These are phyloP conservation scores for Macropus fuliginosus DNA, from an alignment of 2,797 vertebrate species.

Conservation along the genomic window DNA sequence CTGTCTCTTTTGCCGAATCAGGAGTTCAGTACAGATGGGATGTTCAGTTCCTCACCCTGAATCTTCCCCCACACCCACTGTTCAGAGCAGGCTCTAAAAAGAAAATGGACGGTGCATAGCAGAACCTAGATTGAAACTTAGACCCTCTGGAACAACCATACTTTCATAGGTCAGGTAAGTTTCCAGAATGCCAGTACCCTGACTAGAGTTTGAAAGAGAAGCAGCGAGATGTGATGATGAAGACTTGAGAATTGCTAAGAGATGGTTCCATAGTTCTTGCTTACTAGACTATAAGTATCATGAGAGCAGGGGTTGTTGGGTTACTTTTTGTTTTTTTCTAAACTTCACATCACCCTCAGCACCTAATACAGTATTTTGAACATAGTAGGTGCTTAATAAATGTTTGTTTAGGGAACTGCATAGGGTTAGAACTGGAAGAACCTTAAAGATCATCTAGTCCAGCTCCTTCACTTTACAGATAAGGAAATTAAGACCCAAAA, in stretches of 20 bases:
- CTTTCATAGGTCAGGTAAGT: neutral
- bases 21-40: too few species aligned
- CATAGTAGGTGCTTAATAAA: neutral
- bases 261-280: neutral
- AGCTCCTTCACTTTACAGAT: neutral
- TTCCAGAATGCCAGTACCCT: neutral
- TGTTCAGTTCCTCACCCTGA: too few species aligned
- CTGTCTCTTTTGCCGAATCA: too few species aligned
- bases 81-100: neutral
- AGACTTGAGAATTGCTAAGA: neutral
- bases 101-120: neutral
- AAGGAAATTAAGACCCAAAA: neutral
- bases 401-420: neutral
- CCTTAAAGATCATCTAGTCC: neutral
- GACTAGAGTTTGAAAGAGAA: neutral
- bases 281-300: neutral
- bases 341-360: neutral
- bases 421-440: neutral
- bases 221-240: neutral
- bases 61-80: too few species aligned
- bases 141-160: neutral
- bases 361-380: neutral
- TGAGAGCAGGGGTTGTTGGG: neutral
- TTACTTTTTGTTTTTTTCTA: neutral
- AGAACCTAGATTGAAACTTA: neutral